Percentiles rank a stretch among this genome's conserved stretches.
Conservation (phyloP, 2,888 invertebrate genomes). For the Nysson spinosus region DNA sequence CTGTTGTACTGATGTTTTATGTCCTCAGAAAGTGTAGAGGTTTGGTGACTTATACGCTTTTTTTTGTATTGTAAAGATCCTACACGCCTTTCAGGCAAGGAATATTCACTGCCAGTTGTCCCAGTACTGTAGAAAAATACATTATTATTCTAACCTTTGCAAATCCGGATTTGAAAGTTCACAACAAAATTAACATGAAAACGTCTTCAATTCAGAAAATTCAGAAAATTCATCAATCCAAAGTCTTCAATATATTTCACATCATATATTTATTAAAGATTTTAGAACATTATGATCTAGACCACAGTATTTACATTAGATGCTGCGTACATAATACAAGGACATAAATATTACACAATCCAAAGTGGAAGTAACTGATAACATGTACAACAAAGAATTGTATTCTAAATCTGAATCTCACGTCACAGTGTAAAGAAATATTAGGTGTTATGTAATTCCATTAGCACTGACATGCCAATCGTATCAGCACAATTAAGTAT, state of each 20-base stretch:
- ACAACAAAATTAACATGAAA: not conserved
- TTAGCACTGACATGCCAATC: not conserved
- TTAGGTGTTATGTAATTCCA: not conserved
- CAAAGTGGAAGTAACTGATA: too few relatives aligned
- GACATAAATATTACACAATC: too few relatives aligned
- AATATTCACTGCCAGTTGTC: slow-evolving; percentile 79
- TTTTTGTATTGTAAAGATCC: slow-evolving; percentile 75
- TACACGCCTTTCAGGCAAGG: slow-evolving; percentile 78
- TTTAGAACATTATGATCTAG: too few relatives aligned
- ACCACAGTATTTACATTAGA: too few relatives aligned
- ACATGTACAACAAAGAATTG: not conserved
- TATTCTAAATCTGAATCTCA: too few relatives aligned
- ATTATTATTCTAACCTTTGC: slow-evolving; percentile 6
- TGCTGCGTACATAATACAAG: too few relatives aligned
- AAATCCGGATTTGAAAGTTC: not conserved
- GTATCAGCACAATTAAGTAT: not conserved
- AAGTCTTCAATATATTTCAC: too few relatives aligned
- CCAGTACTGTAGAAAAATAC: slow-evolving; percentile 76
- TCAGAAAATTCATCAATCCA: too few relatives aligned
- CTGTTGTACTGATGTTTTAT: slow-evolving; percentile 84
- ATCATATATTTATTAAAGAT: too few relatives aligned
- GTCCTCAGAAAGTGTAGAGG: slow-evolving; percentile 78
- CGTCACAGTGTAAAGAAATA: too few relatives aligned
- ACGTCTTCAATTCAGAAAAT: too few relatives aligned
- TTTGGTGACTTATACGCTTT: slow-evolving; percentile 76